Percentiles rank a stretch among this genome's conserved stretches.
These are phyloP conservation scores for Calameuta filiformis DNA, from an alignment of 2,888 invertebrate species.

Conservation along the genomic window DNA sequence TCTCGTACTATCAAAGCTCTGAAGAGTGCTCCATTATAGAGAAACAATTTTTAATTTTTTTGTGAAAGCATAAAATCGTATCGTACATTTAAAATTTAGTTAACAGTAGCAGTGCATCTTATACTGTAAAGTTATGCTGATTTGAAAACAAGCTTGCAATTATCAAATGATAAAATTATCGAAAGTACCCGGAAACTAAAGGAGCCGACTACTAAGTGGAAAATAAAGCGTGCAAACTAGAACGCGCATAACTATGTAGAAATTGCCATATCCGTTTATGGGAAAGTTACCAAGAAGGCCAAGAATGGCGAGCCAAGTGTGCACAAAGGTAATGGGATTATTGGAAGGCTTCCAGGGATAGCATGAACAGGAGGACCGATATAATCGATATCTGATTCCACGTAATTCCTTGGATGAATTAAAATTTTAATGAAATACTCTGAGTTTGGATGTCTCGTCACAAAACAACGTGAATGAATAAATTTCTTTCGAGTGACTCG, in stretches of 20 bases:
- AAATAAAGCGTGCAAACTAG: background rate
- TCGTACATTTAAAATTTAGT: background rate
- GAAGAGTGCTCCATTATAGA: background rate
- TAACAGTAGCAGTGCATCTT: background rate
- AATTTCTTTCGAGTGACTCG: background rate
- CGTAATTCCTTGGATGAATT: background rate
- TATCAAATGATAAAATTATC: background rate
- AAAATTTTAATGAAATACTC: background rate
- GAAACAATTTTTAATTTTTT: no score
- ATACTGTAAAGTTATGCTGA: background rate
- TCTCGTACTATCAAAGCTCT: background rate
- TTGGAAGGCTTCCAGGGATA: constrained; percentile 24
- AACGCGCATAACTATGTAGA: background rate
- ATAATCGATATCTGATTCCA: background rate
- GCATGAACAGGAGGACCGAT: background rate
- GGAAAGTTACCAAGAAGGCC: background rate
- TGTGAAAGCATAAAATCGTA: background rate
- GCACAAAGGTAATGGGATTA: constrained; percentile 26
- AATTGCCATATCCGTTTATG: background rate
- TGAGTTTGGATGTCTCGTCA: background rate
- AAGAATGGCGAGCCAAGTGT: constrained; percentile 14
- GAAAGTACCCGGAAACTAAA: background rate
- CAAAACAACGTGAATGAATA: background rate
- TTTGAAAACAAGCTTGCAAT: background rate
- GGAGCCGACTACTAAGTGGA: background rate